Conservation (phyloP, 2,113 vertebrate genomes). For the Phocoena phocoena region DNA sequence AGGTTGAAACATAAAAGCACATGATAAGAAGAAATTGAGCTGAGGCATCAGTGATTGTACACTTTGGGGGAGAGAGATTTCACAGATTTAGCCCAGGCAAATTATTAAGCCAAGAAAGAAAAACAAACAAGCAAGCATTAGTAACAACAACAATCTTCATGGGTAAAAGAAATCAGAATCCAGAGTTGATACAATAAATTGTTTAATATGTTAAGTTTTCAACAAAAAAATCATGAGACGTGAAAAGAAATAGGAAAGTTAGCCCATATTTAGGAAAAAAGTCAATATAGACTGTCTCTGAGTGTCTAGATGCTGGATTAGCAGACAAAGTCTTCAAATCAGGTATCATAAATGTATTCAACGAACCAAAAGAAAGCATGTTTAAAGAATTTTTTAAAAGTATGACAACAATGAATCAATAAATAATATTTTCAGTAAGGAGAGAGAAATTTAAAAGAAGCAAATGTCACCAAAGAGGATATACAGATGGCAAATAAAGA, state of each 20-base stretch:
- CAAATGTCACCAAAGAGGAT: neutral
- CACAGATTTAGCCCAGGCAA: neutral
- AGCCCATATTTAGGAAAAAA: neutral
- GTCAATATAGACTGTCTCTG: neutral
- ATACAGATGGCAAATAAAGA: neutral
- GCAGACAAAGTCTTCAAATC: conserved; percentile 7
- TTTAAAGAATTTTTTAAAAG: neutral
- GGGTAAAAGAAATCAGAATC: neutral
- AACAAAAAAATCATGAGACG: neutral
- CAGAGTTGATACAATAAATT: neutral
- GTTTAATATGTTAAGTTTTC: neutral
- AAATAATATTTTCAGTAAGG: conserved; percentile 5
- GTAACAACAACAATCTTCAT: neutral
- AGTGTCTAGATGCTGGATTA: neutral
- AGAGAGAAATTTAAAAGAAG: neutral
- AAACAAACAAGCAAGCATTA: neutral
- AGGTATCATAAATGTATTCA: neutral
- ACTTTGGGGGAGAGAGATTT: neutral
- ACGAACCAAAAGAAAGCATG: neutral
- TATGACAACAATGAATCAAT: neutral
- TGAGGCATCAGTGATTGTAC: neutral
- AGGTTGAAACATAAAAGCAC: neutral
- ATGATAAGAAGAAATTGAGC: neutral
- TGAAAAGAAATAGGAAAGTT: neutral
- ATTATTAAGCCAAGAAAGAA: neutral